Percentiles rank a stretch among this genome's conserved stretches.
These are phyloP conservation scores for Caenorhabditis imperialis DNA, from an alignment of 2,888 invertebrate species.

Conservation along the genomic window DNA sequence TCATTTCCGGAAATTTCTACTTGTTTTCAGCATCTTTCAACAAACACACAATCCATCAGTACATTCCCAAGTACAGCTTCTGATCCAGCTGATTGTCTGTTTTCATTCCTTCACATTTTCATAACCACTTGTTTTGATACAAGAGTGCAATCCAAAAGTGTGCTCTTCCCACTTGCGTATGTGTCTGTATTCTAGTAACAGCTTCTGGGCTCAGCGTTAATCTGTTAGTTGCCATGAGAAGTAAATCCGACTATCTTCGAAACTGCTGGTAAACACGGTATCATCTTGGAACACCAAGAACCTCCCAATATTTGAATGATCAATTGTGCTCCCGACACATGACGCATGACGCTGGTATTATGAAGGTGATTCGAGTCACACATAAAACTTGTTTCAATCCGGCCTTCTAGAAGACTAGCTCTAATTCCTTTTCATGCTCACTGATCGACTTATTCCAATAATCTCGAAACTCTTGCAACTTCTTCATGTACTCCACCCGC, in stretches of 20 bases:
- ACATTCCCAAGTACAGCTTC: conserved; percentile 32
- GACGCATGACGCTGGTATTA: too few species aligned
- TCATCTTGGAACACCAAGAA: conserved; percentile 8
- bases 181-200: conserved; percentile 2
- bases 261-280: conserved; percentile 20
- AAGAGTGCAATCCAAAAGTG: conserved; percentile 28
- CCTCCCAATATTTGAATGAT: too few species aligned
- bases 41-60: conserved; percentile 20
- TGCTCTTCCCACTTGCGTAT: neutral
- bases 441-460: conserved; percentile 11
- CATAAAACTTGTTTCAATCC: too few species aligned
- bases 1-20: neutral
- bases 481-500: neutral
- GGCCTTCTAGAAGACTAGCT: too few species aligned
- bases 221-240: conserved; percentile 1
- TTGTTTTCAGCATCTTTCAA: conserved; percentile 5
- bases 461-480: conserved; percentile 15
- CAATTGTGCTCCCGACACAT: too few species aligned
- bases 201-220: neutral
- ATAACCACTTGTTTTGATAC: conserved; percentile 40
- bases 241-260: conserved; percentile 17
- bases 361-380: too few species aligned
- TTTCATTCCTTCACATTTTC: conserved; percentile 12
- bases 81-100: conserved; percentile 29
- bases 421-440: neutral